phyloP scores from a whole-genome alignment of 1,140 invertebrate genomes.

The Hesperophylax magnus region DNA sequence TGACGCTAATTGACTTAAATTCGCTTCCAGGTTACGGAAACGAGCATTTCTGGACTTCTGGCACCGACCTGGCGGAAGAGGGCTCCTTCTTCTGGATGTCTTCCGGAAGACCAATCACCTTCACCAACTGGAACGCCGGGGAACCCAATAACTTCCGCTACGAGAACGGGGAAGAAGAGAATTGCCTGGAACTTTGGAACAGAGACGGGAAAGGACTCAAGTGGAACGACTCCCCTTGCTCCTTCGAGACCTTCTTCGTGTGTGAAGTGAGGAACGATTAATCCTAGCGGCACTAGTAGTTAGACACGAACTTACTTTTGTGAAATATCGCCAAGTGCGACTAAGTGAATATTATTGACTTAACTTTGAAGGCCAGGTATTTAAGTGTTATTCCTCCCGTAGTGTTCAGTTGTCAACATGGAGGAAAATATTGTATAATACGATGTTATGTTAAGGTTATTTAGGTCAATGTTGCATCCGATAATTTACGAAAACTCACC shows the following conservation, averaged over 20 bases:
- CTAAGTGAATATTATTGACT: constrained; percentile 11
- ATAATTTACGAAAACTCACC: too few species aligned
- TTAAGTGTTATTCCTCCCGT: not conserved
- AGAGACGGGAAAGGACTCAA: constrained; percentile 91
- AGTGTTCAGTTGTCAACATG: not conserved
- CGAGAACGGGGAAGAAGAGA: constrained; percentile 93
- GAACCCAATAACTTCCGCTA: constrained; percentile 94
- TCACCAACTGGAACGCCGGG: constrained; percentile 93
- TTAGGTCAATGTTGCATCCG: too few species aligned
- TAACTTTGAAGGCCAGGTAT: constrained; percentile 30
- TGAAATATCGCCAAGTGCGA: not conserved
- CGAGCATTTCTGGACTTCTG: constrained; percentile 94
- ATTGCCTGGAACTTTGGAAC: constrained; percentile 93
- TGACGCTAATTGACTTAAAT: too few species aligned
- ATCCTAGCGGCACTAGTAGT: constrained; percentile 33
- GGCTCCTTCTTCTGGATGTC: constrained; percentile 95
- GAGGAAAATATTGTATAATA: too few species aligned
- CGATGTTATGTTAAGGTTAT: too few species aligned
- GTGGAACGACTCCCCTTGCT: constrained; percentile 94
- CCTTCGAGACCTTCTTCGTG: constrained; percentile 92
- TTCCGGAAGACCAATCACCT: constrained; percentile 88
- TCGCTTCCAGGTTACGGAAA: constrained; percentile 80
- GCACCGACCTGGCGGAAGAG: constrained; percentile 91
- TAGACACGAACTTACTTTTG: not conserved
- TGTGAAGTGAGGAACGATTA: constrained; percentile 83